Evolutionary conservation across 2,797 vertebrate species (phyloP), one percentile per base, ranked within the genome.

Genomic region (Thalassophryne amazonica): DNA sequence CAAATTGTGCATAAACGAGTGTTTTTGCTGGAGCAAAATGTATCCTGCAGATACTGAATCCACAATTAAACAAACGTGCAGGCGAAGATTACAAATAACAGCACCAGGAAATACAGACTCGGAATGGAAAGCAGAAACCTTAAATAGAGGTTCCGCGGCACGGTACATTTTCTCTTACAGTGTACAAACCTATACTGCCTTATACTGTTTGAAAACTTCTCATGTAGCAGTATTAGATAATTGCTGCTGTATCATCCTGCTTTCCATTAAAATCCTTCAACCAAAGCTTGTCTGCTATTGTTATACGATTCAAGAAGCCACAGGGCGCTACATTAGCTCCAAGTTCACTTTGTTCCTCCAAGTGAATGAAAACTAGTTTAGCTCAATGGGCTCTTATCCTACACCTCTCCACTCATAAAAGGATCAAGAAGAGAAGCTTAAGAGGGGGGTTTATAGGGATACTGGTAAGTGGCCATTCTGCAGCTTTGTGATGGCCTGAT

Each of bases 301-400:
- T 70, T 69, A 51, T 6, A 46, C 15, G 46, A 35, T 60, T 41
- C 21, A 57, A 37, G 38, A 38, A 62, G 58, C 57, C 46, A 51
- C 73, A 49, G 43, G 33, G 25, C 1, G 21, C 50, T 35, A 28
- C 52, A 65, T 65, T 62, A 58, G 59, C 40, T 30, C 49, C 3
- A 3, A 54, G 54, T 68, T 73, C 42, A 29, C 54, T 45, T 27
- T 3, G 19, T 13, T 49, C 22, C 47, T 47, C 39, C 14, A 41
- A 50, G 40, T 30, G 38, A 60, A 64, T 54, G 27, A 37, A 61
- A 75, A 79, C 68, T 51, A 71, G 72, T 63, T 50, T 54, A 67
- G 38, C 54, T 63, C 49, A 53, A 65, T 55, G 61, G 46, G 43
- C 58, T 73, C 60, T 74, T 69, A 75, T 64, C 58, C 25, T 41